Conservation (phyloP, 2,888 invertebrate species). For the Copidosoma aretas region DNA sequence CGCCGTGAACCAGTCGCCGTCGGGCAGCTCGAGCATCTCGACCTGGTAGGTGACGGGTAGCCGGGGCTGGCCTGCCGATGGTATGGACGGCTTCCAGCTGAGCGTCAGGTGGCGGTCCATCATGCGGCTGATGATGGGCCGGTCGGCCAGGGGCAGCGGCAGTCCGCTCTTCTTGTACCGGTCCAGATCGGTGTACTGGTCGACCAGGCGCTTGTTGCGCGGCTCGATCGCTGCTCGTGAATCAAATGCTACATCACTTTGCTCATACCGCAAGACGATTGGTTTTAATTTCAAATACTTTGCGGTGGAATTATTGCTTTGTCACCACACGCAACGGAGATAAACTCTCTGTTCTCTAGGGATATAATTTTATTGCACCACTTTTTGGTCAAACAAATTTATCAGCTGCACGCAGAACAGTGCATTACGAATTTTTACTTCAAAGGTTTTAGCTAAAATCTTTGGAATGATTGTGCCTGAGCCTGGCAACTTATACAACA, state of each 20-base stretch:
- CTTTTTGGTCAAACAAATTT: no score
- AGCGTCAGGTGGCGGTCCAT: constrained; percentile 86
- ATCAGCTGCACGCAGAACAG: no score
- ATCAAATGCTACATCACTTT: no score
- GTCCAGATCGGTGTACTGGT: constrained; percentile 85
- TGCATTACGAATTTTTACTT: no score
- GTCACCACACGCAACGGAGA: no score
- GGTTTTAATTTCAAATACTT: no score
- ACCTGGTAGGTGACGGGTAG: constrained; percentile 93
- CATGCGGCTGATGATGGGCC: constrained; percentile 92
- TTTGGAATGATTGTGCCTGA: no score
- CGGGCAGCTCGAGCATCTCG: constrained; percentile 91
- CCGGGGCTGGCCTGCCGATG: constrained; percentile 74
- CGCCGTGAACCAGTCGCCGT: constrained; percentile 92
- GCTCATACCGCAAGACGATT: no score
- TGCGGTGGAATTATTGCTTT: no score
- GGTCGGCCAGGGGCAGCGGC: constrained; percentile 87
- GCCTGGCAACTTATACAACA: no score
- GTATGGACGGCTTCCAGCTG: constrained; percentile 93
- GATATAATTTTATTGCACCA: no score
- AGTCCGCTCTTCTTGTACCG: constrained; percentile 82
- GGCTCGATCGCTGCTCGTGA: constrained; percentile 71
- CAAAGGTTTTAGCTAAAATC: not conserved
- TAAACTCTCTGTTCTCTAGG: no score
- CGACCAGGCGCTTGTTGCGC: constrained; percentile 71